Percentiles rank a stretch among this genome's conserved stretches.
phyloP scores from a whole-genome alignment of 2,797 vertebrate genomes.

The Falco berigora region DNA sequence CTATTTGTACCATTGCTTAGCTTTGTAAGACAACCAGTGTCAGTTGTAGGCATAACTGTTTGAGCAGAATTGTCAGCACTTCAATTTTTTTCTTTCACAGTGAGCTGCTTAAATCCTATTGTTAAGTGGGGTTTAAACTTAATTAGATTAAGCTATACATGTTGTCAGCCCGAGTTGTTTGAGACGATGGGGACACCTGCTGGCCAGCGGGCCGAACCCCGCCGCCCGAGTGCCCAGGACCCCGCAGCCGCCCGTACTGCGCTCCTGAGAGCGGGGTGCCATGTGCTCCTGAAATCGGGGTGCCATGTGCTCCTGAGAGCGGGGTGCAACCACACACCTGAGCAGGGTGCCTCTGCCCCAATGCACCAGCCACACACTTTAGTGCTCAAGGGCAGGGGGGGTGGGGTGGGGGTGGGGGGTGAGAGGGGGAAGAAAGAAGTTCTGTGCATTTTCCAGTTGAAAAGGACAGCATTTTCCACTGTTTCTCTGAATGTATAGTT shows the following conservation, averaged over 20 bases:
- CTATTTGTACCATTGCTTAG: not conserved
- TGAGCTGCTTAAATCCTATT: not conserved
- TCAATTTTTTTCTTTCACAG: not conserved
- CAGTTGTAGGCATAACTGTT: not conserved
- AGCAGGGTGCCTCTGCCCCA: not conserved
- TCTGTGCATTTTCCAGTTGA: not conserved
- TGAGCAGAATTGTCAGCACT: not conserved
- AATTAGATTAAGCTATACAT: not conserved
- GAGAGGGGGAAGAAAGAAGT: no score
- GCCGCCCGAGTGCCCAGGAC: not conserved
- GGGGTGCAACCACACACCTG: no score
- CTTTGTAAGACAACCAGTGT: no score
- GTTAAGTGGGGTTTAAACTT: not conserved
- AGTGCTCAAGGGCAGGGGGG: no score
- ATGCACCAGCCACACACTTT: not conserved
- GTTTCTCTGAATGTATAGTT: not conserved
- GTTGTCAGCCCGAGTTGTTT: not conserved
- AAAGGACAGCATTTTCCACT: not conserved
- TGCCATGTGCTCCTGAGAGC: no score
- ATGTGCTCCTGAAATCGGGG: no score
- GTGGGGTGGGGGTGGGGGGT: no score
- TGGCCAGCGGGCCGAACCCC: not conserved
- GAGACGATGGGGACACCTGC: slow-evolving; percentile 28
- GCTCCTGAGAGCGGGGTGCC: no score
- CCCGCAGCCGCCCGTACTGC: no score